phyloP scores from a whole-genome alignment of 2,113 vertebrate genomes.

The Pseudorectes ferrugineus region DNA sequence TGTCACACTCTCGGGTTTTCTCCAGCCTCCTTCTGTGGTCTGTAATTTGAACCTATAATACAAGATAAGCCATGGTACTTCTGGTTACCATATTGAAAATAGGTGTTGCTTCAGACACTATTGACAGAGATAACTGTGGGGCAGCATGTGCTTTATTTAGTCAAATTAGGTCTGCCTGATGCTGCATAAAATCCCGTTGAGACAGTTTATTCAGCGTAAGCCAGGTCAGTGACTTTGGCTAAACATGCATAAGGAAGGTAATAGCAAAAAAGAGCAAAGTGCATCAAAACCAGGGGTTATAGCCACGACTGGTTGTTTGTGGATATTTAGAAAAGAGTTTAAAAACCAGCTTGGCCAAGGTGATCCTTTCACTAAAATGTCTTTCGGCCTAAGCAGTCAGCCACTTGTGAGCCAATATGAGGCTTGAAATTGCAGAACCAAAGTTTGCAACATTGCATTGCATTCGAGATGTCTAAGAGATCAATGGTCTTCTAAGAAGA shows the following conservation, averaged over 20 bases:
- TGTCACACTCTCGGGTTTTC: neutral
- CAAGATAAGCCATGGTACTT: neutral
- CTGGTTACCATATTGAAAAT: neutral
- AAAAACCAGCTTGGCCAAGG: neutral
- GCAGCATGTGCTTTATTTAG: neutral
- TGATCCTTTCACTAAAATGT: neutral
- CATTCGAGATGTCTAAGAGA: neutral
- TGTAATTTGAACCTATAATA: neutral
- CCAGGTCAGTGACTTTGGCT: neutral
- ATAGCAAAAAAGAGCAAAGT: neutral
- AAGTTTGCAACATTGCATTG: neutral
- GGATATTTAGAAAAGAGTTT: neutral
- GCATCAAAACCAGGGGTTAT: neutral
- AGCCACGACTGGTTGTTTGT: neutral
- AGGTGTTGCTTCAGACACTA: neutral
- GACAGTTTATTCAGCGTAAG: neutral
- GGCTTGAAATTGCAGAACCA: neutral
- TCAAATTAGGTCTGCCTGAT: neutral
- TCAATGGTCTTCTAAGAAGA: neutral
- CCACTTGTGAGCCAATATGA: neutral
- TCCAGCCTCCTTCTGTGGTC: neutral
- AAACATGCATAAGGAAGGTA: neutral
- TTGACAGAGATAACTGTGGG: neutral
- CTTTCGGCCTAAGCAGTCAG: neutral
- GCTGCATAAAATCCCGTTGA: neutral